Conservation (phyloP, 2,888 invertebrate genomes). For the Marronus borbonicus region DNA sequence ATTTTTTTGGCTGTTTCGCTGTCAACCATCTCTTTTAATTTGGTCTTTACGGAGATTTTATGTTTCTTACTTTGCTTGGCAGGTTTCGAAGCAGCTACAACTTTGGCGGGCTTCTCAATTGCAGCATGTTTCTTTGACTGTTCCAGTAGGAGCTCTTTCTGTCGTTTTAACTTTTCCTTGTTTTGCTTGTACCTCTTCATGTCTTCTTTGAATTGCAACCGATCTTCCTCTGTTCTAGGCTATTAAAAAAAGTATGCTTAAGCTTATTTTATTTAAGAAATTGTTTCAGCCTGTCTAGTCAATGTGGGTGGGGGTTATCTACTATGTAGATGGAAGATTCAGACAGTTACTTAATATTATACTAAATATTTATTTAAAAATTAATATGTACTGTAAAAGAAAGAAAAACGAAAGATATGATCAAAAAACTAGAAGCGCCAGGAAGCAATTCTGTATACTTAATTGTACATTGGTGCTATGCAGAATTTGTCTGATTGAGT, state of each 20-base stretch:
- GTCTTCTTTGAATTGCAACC: conserved; percentile 78
- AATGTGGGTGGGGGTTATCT: too few relatives aligned
- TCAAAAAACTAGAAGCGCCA: too few relatives aligned
- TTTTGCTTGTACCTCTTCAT: conserved; percentile 84
- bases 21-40: conserved; percentile 66
- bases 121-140: conserved; percentile 71
- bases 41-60: conserved; percentile 62
- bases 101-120: conserved; percentile 64
- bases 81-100: conserved; percentile 50
- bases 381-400: too few relatives aligned
- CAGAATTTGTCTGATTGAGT: too few relatives aligned
- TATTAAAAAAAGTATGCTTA: conserved; percentile 64
- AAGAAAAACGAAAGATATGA: too few relatives aligned
- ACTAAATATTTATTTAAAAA: too few relatives aligned
- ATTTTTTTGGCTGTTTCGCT: conserved; percentile 78
- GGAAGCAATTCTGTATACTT: too few relatives aligned
- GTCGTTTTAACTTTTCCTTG: conserved; percentile 82
- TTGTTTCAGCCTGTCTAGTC: too few relatives aligned
- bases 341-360: too few relatives aligned
- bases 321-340: too few relatives aligned
- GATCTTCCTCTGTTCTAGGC: conserved; percentile 88
- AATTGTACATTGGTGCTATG: too few relatives aligned
- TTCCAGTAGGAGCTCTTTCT: conserved; percentile 74
- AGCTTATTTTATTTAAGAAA: too few relatives aligned
- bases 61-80: conserved; percentile 61